These are phyloP conservation scores for Drosophila austrosaltans DNA, from an alignment of 2,888 invertebrate genomes.

Conservation along the genomic window DNA sequence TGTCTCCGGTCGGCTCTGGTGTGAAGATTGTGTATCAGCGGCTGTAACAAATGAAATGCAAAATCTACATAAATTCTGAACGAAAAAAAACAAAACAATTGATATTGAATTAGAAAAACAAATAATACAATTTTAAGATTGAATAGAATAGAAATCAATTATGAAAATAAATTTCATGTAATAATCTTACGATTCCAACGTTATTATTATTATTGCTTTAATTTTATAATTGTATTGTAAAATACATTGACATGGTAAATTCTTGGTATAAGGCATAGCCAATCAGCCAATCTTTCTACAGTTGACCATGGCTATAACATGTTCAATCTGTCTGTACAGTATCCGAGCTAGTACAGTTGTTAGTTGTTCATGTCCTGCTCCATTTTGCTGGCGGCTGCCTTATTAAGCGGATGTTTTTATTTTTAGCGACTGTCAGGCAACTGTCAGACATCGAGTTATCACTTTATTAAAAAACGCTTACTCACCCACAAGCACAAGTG, in stretches of 20 bases:
- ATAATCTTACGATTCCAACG: too few species aligned
- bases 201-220: too few species aligned
- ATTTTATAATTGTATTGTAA: neutral
- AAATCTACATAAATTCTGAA: neutral
- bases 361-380: constrained; percentile 44
- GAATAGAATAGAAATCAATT: neutral
- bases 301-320: neutral
- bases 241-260: neutral
- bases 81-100: too few species aligned
- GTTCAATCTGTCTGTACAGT: constrained; percentile 14
- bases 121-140: too few species aligned
- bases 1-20: constrained; percentile 13
- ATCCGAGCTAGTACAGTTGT: constrained; percentile 38
- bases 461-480: constrained; percentile 77
- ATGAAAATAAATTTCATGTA: neutral
- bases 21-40: constrained; percentile 17
- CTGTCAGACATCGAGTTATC: constrained; percentile 75
- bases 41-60: constrained; percentile 13
- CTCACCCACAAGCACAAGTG: constrained; percentile 59
- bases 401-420: constrained; percentile 62
- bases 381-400: constrained; percentile 35
- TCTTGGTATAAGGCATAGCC: neutral
- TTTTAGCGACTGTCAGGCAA: constrained; percentile 62
- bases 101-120: too few species aligned
- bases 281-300: neutral